Conservation (phyloP, 1,140 invertebrate genomes). For the Ostrea edulis region DNA sequence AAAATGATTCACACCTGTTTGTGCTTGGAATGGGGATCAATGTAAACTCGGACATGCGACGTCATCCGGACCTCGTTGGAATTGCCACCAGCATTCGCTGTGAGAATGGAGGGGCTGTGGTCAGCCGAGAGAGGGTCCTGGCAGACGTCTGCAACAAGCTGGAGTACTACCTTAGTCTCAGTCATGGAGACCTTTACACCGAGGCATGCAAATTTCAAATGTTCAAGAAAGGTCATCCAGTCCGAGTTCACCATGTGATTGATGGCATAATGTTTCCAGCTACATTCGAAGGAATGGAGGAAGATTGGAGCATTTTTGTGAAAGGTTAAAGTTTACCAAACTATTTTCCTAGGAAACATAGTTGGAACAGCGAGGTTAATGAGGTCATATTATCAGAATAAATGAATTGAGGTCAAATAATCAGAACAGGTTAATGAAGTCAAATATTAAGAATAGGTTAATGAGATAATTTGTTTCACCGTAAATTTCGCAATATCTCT, state of each 20-base stretch:
- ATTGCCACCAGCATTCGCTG: slow-evolving; percentile 63
- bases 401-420: too few relatives aligned
- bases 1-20: slow-evolving; percentile 37
- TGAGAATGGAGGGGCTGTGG: slow-evolving; percentile 55
- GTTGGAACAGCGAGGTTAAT: too few relatives aligned
- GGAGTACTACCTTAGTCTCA: slow-evolving; percentile 48
- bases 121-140: slow-evolving; percentile 60
- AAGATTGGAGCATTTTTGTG: slow-evolving; percentile 31
- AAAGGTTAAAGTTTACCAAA: slow-evolving; percentile 28
- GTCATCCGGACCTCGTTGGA: slow-evolving; percentile 52
- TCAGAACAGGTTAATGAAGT: too few relatives aligned
- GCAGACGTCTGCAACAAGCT: slow-evolving; percentile 59
- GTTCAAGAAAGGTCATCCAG: background rate
- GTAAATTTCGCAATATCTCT: too few relatives aligned
- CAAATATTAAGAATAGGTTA: too few relatives aligned
- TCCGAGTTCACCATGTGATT: slow-evolving; percentile 6
- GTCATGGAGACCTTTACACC: slow-evolving; percentile 29
- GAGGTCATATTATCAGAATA: too few relatives aligned
- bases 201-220: slow-evolving; percentile 36
- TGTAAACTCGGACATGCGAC: slow-evolving; percentile 65
- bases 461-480: too few relatives aligned
- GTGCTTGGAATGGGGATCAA: slow-evolving; percentile 69
- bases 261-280: slow-evolving; percentile 21
- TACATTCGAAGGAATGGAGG: slow-evolving; percentile 32
- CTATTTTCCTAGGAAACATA: background rate